A percentile compares a stretch with the other conserved stretches of the same genome.
Evolutionary conservation across 2,888 invertebrate genomes (phyloP).

Genomic region (Agapetus fuscipes): DNA sequence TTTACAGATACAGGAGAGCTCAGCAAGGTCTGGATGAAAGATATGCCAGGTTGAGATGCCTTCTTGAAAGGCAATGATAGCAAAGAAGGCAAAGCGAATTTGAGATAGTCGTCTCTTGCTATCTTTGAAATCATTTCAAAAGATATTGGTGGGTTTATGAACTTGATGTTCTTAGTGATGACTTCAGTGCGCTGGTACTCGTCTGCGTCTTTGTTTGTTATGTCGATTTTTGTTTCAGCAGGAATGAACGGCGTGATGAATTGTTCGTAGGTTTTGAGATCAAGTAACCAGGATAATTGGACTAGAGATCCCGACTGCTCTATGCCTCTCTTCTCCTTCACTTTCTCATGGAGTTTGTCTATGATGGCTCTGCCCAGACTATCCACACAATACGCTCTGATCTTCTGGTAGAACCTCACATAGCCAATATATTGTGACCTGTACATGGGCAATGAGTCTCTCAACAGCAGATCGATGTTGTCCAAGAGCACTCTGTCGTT

Average conservation of each 20-base stretch:
- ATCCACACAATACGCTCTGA: no score
- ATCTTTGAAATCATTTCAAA: conserved; percentile 20
- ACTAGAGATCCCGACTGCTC: conserved; percentile 1
- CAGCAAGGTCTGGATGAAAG: conserved; percentile 22
- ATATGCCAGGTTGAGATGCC: conserved; percentile 19
- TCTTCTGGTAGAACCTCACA: conserved; percentile 22
- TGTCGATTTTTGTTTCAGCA: conserved; percentile 18
- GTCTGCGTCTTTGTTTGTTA: conserved; percentile 12
- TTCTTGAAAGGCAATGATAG: conserved; percentile 22
- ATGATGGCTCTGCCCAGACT: no score
- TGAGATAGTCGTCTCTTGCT: conserved; percentile 24
- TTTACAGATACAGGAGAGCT: conserved; percentile 24
- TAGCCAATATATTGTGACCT: no score
- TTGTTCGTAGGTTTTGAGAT: conserved; percentile 20
- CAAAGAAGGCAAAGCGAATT: conserved; percentile 17
- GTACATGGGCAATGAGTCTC: not conserved
- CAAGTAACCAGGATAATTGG: conserved; percentile 23
- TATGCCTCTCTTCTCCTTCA: no score
- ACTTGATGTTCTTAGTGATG: conserved; percentile 19
- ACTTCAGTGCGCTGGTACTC: conserved; percentile 7
- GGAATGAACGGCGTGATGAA: conserved; percentile 25
- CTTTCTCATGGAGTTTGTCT: no score
- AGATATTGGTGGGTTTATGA: conserved; percentile 27
- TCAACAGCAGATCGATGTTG: conserved; percentile 5
- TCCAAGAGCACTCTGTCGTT: conserved; percentile 5